These are phyloP conservation scores for Pseudeuparius sepicola DNA, from an alignment of 2,888 invertebrate species.

Conservation along the genomic window DNA sequence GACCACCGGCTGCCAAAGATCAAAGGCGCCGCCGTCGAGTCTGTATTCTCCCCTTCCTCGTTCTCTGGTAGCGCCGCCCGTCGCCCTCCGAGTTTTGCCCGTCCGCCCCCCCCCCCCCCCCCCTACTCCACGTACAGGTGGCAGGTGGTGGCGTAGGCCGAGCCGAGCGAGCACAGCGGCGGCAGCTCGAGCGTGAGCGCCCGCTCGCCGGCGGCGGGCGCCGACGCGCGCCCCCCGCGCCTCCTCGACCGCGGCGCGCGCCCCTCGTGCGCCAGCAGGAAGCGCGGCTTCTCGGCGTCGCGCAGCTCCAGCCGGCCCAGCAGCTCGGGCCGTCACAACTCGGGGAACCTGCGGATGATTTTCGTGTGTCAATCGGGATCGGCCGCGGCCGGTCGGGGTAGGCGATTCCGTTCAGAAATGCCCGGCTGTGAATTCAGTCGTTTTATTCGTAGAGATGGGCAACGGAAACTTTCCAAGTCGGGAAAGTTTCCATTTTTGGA, in stretches of 20 bases:
- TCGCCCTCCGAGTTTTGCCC: too few relatives aligned
- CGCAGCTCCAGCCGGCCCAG: slow-evolving; percentile 36
- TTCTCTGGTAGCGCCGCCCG: too few relatives aligned
- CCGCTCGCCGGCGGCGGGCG: slow-evolving; percentile 22
- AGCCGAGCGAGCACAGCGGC: slow-evolving; percentile 53
- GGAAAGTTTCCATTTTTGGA: too few relatives aligned
- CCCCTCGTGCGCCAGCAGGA: slow-evolving; percentile 32
- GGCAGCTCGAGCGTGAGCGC: slow-evolving; percentile 50
- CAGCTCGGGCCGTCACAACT: slow-evolving; percentile 65
- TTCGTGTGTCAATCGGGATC: background rate
- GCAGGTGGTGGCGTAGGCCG: slow-evolving; percentile 58
- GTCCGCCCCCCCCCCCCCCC: too few relatives aligned
- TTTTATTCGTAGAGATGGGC: too few relatives aligned
- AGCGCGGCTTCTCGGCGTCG: slow-evolving; percentile 35
- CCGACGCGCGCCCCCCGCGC: slow-evolving; percentile 32
- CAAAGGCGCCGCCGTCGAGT: too few relatives aligned
- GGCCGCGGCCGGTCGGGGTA: too few relatives aligned
- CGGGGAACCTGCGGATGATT: slow-evolving; percentile 57
- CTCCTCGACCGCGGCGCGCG: slow-evolving; percentile 22
- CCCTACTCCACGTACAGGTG: slow-evolving; percentile 51
- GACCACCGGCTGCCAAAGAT: too few relatives aligned
- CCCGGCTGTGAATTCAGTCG: too few relatives aligned
- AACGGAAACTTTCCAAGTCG: too few relatives aligned
- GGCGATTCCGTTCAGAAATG: too few relatives aligned
- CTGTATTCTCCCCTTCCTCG: too few relatives aligned